Base-by-base conservation (phyloP, 2,797 vertebrate genomes). In the Karalla daura region DNA sequence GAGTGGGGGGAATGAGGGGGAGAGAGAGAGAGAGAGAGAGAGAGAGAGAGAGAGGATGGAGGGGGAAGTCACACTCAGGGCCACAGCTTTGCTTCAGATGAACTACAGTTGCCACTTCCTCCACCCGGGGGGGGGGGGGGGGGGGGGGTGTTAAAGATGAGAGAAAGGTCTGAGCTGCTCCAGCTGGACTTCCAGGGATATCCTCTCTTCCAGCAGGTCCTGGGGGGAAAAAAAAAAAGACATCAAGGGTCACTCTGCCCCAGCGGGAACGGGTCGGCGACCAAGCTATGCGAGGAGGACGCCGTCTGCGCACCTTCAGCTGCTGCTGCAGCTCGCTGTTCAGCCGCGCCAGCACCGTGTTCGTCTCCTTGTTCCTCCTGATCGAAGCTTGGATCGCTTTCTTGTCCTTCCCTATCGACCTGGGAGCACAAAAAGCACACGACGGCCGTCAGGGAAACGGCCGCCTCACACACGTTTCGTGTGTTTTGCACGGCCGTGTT, bases 141-240 rank as follows among this genome's bases (percentile, higher is more conserved):
- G n/a, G n/a, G n/a, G n/a, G n/a, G n/a, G n/a, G n/a, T n/a, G n/a
- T 96, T 98, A 99, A 88, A 98, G 95, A 90, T 99, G 97, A 84
- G 97, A 99, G 90, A 99, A 99, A 21, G 98, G 98, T 91, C 98
- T 95, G 87, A 99, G 97, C 90, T 99, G 98, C 92, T 99, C 97
- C 94, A 99, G 95, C 93, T 99, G 98, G 70, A 98, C 97, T 92
- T 99, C 98, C 92, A 99, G 92, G 76, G 98, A 98, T 93, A 99
- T 99, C 91, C 98, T 96, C 90, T 99, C 98, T 87, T 99, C 98
- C 60, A 99, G 96, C 88, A 99, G 93, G 88, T 99, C 98, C 98
- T 99, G 88, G 12, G n/a, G n/a, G n/a, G n/a, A n/a, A n/a, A n/a
- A n/a, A 58, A 63, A 59, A 25, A 0, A 0, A 62, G 3, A 59